These are phyloP conservation scores for Hydriomena furcata DNA, from an alignment of 2,888 invertebrate genomes.

Conservation along the genomic window DNA sequence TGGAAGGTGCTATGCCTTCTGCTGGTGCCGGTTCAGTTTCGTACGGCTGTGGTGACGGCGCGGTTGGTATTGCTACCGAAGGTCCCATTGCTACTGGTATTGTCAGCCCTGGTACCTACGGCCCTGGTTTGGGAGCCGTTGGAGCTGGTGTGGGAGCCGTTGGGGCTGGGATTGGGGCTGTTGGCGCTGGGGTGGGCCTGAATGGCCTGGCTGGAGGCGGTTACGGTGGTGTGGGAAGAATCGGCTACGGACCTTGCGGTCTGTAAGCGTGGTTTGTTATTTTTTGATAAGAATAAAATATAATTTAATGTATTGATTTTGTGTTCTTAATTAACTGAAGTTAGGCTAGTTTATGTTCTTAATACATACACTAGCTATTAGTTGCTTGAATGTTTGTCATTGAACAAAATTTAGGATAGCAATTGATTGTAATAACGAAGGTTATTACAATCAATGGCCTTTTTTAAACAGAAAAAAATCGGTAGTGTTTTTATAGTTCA, in stretches of 20 bases:
- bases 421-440: no score
- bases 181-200: constrained; percentile 1
- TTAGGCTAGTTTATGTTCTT: no score
- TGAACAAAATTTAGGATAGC: no score
- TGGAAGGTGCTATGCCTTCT: constrained; percentile 32
- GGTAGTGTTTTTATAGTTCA: no score
- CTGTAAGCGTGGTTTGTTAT: constrained; percentile 5
- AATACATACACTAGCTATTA: no score
- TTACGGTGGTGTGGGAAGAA: constrained; percentile 20
- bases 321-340: not conserved
- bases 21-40: constrained; percentile 34
- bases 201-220: constrained; percentile 17
- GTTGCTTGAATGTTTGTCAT: no score
- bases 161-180: not conserved
- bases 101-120: constrained; percentile 8
- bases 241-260: constrained; percentile 20
- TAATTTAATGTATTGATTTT: not conserved
- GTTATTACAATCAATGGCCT: no score
- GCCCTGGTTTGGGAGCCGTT: constrained; percentile 8
- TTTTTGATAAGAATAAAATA: not conserved
- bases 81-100: constrained; percentile 30
- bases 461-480: no score
- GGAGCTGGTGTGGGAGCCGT: not conserved
- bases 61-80: constrained; percentile 36
- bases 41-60: constrained; percentile 36